Evolutionary conservation across 1,140 invertebrate species (phyloP), one percentile per base, ranked within the genome.

Genomic region (Notospermus geniculatus): DNA sequence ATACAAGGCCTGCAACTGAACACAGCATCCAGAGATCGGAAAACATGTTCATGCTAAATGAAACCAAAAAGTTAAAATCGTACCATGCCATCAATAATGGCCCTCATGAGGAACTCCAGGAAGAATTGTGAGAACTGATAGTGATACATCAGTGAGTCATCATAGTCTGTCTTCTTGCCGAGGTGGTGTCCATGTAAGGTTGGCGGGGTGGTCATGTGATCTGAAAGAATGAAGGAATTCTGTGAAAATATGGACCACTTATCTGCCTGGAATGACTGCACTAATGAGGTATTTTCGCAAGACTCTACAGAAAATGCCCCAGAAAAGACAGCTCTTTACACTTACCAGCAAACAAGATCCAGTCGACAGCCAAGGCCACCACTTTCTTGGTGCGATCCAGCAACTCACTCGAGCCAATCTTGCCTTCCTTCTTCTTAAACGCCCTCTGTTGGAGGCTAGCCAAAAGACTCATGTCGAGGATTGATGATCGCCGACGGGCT

Each of bases 351-450:
- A 77, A 78, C 32, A 84, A 70, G 50, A 84, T 68, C 57, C 82
- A 78, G 64, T 85, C 82, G 5, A 79, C 75, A 53, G 81, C 77
- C 60, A 78, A 76, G 0, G 72, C 66, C 7, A 85, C 65, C 13
- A 84, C 58, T 50, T 77, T 77, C 71, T 82, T 82, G 55, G 85
- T 80, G 60, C 84, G 64, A 15, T 85, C 84, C 27, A 78, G 71
- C 22, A 84, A 64, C 59, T 85, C 84, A 65, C 64, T 57, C 54
- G 71, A 57, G 54, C 43, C 36, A 61, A 71, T n/a, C 61, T 53
- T 39, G 66, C 43, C 57, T 67, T 74, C 55, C 67, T 69, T 41
- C 58, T 69, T 43, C 69, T 68, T 30, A 7, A 50, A 50, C 25
- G 25, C 25, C 29, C 27, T 55, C 54, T 19, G n/a, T 55, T 55